Evolutionary conservation across 2,888 invertebrate genomes (phyloP).

Genomic region (Patella pellucida): DNA sequence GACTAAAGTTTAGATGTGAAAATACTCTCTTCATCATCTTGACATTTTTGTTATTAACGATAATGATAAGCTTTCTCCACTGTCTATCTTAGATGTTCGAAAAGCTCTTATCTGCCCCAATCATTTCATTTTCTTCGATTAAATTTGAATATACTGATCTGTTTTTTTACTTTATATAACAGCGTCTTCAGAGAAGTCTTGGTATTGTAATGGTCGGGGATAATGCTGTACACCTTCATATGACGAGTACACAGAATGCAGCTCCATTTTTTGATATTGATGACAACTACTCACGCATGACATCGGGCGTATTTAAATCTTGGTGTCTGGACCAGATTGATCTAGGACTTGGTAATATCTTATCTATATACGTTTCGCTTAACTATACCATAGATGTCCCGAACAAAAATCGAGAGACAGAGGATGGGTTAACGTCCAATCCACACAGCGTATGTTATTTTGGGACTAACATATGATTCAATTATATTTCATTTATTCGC

Average conservation of each 20-base stretch:
- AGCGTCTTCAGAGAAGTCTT: constrained; percentile 50
- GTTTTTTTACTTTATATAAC: constrained; percentile 6
- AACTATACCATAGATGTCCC: too few species aligned
- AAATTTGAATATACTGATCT: background rate
- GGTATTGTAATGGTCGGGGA: constrained; percentile 39
- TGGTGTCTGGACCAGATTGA: constrained; percentile 39
- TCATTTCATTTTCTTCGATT: background rate
- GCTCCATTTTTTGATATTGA: constrained; percentile 30
- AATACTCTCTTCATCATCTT: too few species aligned
- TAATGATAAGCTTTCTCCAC: too few species aligned
- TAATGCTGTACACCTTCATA: constrained; percentile 44
- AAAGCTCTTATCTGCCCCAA: background rate
- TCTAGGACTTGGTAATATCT: constrained; percentile 39
- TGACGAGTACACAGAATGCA: constrained; percentile 41
- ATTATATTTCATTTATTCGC: too few species aligned
- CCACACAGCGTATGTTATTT: too few species aligned
- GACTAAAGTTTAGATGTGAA: too few species aligned
- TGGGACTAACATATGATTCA: too few species aligned
- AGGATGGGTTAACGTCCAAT: too few species aligned
- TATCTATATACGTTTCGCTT: background rate
- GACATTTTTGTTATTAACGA: too few species aligned
- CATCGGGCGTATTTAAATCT: constrained; percentile 18
- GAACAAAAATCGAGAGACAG: too few species aligned
- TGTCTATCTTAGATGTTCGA: too few species aligned
- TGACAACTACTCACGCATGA: constrained; percentile 22